Base-by-base conservation (phyloP, 2,113 vertebrate genomes). In the Panthera tigris region DNA sequence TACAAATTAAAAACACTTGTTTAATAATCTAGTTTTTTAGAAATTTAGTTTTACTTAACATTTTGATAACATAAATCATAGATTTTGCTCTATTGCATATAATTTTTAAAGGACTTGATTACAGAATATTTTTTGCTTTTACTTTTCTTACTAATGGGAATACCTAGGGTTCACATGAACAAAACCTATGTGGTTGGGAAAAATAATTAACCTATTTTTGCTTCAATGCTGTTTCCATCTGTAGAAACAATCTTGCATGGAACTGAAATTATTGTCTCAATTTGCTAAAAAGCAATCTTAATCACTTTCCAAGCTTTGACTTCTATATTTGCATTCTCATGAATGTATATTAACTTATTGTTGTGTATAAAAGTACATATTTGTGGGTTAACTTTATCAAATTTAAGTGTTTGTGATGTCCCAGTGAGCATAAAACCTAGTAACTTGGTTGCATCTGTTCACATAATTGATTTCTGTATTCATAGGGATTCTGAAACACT, bases 211-310 rank as follows among this genome's bases (percentile, higher is more conserved):
- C 11, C 12, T 80, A 61, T 92, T 83, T 92, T 97, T 97, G 25
- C 74, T 55, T 92, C 23, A 10, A 11, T 89, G 29, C 0, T 96
- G 29, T 89, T 96, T 93, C 84, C 79, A 92, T 94, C 87, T 94
- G 31, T n/a, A 94, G 55, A 83, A 97, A 97, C 45, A 98, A 97
- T 95, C 63, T 97, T 96, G 52, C 78, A 94, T 88, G 81, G 80
- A 97, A 21, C 85, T 94, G 85, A 98, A 98, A 98, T 98, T 95
- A 98, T 97, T 98, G 92, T 89, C 97, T 92, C 76, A 98, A 97
- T 98, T 98, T 95, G 71, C 86, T 96, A 94, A 96, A 98, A 98
- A 98, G 93, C 39, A 98, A 78, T 90, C 73, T 96, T 97, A 97
- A 98, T 98, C 96, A 95, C 41, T 95, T 86, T 89, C 88, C 92